Evolutionary conservation across 2,888 invertebrate species (phyloP).

Genomic region (Drosophila emarginata): DNA sequence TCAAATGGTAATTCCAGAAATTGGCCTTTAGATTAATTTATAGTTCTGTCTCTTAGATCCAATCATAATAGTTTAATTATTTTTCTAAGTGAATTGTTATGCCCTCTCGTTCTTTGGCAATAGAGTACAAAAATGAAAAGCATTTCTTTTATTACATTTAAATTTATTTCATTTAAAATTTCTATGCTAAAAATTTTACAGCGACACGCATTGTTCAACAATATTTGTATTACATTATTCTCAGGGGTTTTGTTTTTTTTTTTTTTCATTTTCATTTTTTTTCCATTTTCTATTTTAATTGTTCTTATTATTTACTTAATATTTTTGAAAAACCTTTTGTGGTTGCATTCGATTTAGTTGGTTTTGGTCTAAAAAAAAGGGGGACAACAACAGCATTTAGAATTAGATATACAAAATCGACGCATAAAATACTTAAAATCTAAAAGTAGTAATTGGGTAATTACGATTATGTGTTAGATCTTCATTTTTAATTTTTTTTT

Average conservation of each 20-base stretch:
- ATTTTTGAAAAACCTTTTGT: constrained; percentile 10
- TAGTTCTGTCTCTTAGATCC: too few species aligned
- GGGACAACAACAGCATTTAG: constrained; percentile 55
- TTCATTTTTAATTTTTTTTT: constrained; percentile 16
- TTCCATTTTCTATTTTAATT: constrained; percentile 15
- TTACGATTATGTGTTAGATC: constrained; percentile 36
- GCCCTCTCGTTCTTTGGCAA: too few species aligned
- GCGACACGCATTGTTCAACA: constrained; percentile 78
- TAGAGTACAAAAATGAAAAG: background rate
- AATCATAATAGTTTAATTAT: too few species aligned
- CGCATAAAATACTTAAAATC: constrained; percentile 69
- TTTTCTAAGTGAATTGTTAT: too few species aligned
- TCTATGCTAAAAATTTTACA: constrained; percentile 75
- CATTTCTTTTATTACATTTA: constrained; percentile 58
- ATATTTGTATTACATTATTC: constrained; percentile 59
- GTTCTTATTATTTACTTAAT: constrained; percentile 6
- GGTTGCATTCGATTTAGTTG: constrained; percentile 15
- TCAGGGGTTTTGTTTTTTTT: constrained; percentile 23
- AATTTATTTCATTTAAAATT: constrained; percentile 72
- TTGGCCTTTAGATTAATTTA: too few species aligned
- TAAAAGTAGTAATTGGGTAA: constrained; percentile 43
- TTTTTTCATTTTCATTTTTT: constrained; percentile 16
- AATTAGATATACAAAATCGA: constrained; percentile 61
- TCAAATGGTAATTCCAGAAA: too few species aligned
- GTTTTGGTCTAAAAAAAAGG: constrained; percentile 47